These are phyloP conservation scores for Tetramorium parvispinum DNA, from an alignment of 1,140 invertebrate genomes.

Conservation along the genomic window DNA sequence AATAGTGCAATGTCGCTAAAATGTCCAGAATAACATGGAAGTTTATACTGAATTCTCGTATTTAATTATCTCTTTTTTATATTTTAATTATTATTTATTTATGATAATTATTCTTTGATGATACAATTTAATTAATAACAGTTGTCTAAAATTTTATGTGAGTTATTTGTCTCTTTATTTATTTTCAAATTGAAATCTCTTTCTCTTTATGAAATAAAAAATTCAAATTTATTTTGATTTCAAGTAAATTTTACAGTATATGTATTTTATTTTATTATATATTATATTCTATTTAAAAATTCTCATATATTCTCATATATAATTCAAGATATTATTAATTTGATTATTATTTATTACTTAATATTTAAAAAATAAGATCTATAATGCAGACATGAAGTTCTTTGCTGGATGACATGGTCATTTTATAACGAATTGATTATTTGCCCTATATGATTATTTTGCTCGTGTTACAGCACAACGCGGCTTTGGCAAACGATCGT, in stretches of 20 bases:
- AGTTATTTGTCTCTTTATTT: background rate
- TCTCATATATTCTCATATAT: background rate
- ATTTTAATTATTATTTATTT: slow-evolving; percentile 14
- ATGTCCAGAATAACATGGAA: background rate
- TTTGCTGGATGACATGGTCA: background rate
- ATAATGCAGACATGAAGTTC: background rate
- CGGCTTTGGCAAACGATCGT: slow-evolving; percentile 14
- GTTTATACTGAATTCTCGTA: background rate
- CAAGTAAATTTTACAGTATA: background rate
- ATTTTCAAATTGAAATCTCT: background rate
- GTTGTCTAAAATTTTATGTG: background rate
- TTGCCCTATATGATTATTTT: slow-evolving; percentile 32
- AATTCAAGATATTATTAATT: background rate
- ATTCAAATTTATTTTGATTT: slow-evolving; percentile 7
- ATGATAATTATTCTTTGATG: background rate
- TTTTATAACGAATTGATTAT: slow-evolving; percentile 39
- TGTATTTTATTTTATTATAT: background rate
- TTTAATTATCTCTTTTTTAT: background rate
- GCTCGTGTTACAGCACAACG: background rate
- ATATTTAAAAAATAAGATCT: background rate
- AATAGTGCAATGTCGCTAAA: background rate
- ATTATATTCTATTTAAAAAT: background rate
- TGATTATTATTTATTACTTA: background rate
- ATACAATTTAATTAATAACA: background rate
- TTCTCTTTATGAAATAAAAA: background rate